Evolutionary conservation across 64 coral and sea anemone species (phyloP), one percentile per base, ranked within the genome.

Genomic region (Montipora efflorescens): DNA sequence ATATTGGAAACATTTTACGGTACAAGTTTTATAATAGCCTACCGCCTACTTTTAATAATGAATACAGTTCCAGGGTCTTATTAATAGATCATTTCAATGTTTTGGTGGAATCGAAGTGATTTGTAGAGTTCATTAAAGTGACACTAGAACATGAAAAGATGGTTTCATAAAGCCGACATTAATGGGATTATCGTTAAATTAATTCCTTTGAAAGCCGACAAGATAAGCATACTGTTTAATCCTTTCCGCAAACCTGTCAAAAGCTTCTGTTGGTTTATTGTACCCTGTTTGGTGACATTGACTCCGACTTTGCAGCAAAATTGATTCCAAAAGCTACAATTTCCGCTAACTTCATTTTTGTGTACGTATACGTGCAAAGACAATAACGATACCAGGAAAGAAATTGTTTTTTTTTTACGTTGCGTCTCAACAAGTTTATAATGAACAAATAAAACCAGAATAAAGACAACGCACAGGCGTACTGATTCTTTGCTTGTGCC

Each of bases 1-100:
- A 86, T 86, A 19, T 64, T 36, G 71, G 70, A 71, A 49, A 71
- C 82, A 69, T 86, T 72, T 71, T 67, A 2, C 36, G 36, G 36
- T 16, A 5, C 4, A 10, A 23, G 25, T 36, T 36, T 36, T 36
- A 36, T 36, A 4, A 1, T n/a, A 19, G 18, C 59, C 48, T 12
- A 72, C 16, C 46, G 2, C 15, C 1, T 22, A 86, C 44, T 8
- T 49, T 78, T 6, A 48, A 72, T 70, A 66, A 47, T 45, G 46
- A 86, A 86, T 86, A 21, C 19, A 22, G 46, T 86, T 23, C 45
- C 5, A 11, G 5, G 15, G 18, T 64, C 4, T 64, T 14, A 15
- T 64, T 55, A 55, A 55, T 14, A 1, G 61, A 64, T 16, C 61
- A 11, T 11, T 3, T 64, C 13, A 14, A 3, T 64, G 4, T 12